These are phyloP conservation scores for Nymphalis urticae DNA, from an alignment of 2,888 invertebrate species.

Conservation along the genomic window DNA sequence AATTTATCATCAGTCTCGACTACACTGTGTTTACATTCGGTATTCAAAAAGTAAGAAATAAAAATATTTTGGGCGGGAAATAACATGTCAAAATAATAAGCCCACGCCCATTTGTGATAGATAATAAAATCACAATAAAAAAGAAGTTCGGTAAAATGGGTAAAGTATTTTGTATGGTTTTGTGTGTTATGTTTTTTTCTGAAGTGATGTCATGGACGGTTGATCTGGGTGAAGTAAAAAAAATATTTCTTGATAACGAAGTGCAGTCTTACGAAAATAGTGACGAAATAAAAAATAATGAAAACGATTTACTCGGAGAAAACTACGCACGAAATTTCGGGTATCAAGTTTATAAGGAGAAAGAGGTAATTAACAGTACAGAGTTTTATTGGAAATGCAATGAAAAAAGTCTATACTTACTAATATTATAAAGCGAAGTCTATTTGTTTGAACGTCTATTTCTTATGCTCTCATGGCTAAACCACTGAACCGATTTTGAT, in stretches of 20 bases:
- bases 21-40: conserved; percentile 4
- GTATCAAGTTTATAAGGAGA: conserved; percentile 61
- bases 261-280: conserved; percentile 42
- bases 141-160: conserved; percentile 14
- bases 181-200: conserved; percentile 45
- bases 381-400: too few relatives aligned
- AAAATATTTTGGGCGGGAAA: not conserved
- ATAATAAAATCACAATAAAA: conserved; percentile 1
- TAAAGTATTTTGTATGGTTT: conserved; percentile 12
- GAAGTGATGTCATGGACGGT: conserved; percentile 65
- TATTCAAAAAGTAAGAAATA: not conserved
- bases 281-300: conserved; percentile 32
- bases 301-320: conserved; percentile 39
- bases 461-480: too few relatives aligned
- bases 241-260: conserved; percentile 52
- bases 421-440: too few relatives aligned
- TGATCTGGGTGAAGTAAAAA: conserved; percentile 63
- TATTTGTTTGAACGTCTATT: too few relatives aligned
- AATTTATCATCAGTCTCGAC: conserved; percentile 28
- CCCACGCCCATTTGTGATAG: not conserved
- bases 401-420: too few relatives aligned
- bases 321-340: conserved; percentile 56
- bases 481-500: too few relatives aligned
- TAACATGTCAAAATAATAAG: not conserved
- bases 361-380: too few relatives aligned